Percentiles rank a stretch among this genome's conserved stretches.
Evolutionary conservation across 2,888 invertebrate species (phyloP).

Genomic region (Psococerastis gibbosa): DNA sequence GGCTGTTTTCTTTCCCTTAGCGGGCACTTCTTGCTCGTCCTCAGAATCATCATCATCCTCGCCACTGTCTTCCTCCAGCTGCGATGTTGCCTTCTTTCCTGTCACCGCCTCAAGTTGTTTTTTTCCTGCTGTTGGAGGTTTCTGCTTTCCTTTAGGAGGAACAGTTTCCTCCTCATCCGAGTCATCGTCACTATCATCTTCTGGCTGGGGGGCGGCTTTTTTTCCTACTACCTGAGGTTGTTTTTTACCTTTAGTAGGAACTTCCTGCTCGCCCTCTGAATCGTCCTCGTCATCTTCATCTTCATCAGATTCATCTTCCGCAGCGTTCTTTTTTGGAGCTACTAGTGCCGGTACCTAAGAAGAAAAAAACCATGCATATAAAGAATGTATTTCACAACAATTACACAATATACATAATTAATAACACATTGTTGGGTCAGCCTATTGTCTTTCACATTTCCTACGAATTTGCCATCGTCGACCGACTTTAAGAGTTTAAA

Average conservation of each 20-base stretch:
- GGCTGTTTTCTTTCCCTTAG: not conserved
- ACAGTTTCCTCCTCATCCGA: not conserved
- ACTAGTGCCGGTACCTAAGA: too few relatives aligned
- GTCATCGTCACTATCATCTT: not conserved
- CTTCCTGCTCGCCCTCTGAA: not conserved
- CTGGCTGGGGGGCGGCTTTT: not conserved
- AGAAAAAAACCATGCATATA: too few relatives aligned
- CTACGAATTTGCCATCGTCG: too few relatives aligned
- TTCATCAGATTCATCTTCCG: not conserved
- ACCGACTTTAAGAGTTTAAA: too few relatives aligned
- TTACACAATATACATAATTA: too few relatives aligned
- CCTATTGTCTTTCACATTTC: too few relatives aligned
- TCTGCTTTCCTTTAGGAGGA: not conserved
- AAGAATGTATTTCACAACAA: too few relatives aligned
- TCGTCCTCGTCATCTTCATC: conserved; percentile 1
- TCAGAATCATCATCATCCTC: not conserved
- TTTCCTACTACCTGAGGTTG: not conserved
- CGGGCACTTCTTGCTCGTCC: not conserved
- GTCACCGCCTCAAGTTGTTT: not conserved
- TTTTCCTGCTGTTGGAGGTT: not conserved
- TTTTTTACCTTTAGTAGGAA: not conserved
- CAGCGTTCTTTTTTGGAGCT: not conserved
- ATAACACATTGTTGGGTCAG: too few relatives aligned
- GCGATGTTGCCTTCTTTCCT: not conserved
- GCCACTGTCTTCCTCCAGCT: not conserved